Percentiles rank a stretch among this genome's conserved stretches.
These are phyloP conservation scores for Aurelia coerulea DNA, from an alignment of 30 jellyfish, hydroid and myxozoan genomes.

Conservation along the genomic window DNA sequence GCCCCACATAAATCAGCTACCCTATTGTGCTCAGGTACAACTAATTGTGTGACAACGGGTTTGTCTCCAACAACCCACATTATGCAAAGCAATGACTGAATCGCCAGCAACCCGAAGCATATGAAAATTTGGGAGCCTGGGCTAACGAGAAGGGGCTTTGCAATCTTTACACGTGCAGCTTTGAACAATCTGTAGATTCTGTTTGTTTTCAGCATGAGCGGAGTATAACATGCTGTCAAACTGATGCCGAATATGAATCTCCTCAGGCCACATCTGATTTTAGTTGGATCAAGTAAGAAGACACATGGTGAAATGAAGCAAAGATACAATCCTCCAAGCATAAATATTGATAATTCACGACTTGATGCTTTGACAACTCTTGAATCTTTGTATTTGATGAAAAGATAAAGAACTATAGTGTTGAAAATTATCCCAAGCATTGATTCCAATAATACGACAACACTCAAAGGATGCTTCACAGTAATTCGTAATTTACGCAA, in stretches of 20 bases:
- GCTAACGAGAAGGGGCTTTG: slow-evolving; percentile 67
- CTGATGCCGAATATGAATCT: slow-evolving; percentile 82
- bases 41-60: slow-evolving; percentile 63
- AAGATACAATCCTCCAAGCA: slow-evolving; percentile 50
- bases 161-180: slow-evolving; percentile 57
- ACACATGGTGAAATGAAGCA: slow-evolving; percentile 66
- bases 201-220: slow-evolving; percentile 77
- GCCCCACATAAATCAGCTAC: slow-evolving; percentile 46
- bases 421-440: slow-evolving; percentile 35
- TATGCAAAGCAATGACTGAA: slow-evolving; percentile 66
- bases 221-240: slow-evolving; percentile 84
- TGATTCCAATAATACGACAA: slow-evolving; percentile 18
- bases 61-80: slow-evolving; percentile 83
- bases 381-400: slow-evolving; percentile 42
- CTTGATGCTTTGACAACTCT: slow-evolving; percentile 68
- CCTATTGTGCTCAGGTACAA: slow-evolving; percentile 44
- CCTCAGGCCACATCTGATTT: slow-evolving; percentile 56
- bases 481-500: slow-evolving; percentile 15
- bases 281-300: slow-evolving; percentile 50
- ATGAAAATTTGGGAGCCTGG: slow-evolving; percentile 80
- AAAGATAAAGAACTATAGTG: slow-evolving; percentile 21
- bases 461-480: slow-evolving; percentile 4
- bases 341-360: slow-evolving; percentile 54
- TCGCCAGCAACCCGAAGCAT: slow-evolving; percentile 67
- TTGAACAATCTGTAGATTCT: slow-evolving; percentile 83